Base-by-base conservation (phyloP, 2,797 vertebrate species). In the Gouania willdenowi region DNA sequence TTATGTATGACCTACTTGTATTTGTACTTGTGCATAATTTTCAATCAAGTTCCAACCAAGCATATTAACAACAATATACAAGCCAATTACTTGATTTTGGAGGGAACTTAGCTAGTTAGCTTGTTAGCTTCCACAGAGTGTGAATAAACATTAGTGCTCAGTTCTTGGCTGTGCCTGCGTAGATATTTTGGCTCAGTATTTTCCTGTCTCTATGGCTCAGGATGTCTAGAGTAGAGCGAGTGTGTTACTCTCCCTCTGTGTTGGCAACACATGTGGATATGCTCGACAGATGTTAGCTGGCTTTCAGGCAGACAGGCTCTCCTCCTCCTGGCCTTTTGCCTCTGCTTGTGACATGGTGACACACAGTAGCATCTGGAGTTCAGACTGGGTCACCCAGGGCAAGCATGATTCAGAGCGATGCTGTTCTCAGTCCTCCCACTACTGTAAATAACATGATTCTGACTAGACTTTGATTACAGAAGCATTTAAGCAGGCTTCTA, bases 301-400 rank as follows among this genome's bases (percentile, higher is more conserved):
- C 79, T 84, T 69, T 61, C 65, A 80, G 77, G 74, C 75, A 84
- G 72, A 66, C 65, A 76, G 37, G 45, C 72, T 77, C 72, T 77
- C 78, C 77, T 82, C 75, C 71, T 68, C 59, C 34, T 77, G 81
- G 77, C 70, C 75, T 79, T 79, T 82, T 77, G 72, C 82, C 79
- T 83, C 60, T 37, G 66, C 38, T 66, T 74, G 78, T 78, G 84
- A 86, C 78, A 81, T 69, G 71, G 79, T 86, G 84, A 84, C 83
- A 87, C 78, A 87, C 87, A 85, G 85, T 87, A 88, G 86, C 83
- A 66, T 83, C 61, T 83, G 75, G 71, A 82, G 84, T 90, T 85
- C 80, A 82, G 62, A 61, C 58, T 49, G 76, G 87, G 82, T 85
- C 86, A 84, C 64, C 24, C 59, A 51, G 74, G 72, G 75, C 79